Conservation (phyloP, 2,113 vertebrate species). For the Eudyptes chrysolophus region DNA sequence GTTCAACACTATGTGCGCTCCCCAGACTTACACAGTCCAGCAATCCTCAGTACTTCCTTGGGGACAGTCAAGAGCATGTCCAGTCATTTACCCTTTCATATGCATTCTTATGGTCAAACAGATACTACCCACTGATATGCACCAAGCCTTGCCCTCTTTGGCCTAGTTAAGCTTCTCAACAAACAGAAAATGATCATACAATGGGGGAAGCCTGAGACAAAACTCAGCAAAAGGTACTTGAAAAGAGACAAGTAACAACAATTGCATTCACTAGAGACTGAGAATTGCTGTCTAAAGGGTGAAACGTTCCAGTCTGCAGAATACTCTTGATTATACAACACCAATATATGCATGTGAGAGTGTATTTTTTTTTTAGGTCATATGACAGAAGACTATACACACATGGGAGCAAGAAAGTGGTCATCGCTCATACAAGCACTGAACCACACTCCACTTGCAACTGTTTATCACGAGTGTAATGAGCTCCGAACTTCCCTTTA, state of each 20-base stretch:
- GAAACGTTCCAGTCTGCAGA: neutral
- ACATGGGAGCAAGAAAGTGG: fast-evolving
- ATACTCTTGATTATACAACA: fast-evolving
- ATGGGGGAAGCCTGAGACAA: fast-evolving
- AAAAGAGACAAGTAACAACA: neutral
- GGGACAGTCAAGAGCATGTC: neutral
- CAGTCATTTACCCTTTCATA: neutral
- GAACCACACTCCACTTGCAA: fast-evolving
- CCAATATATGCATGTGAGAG: fast-evolving
- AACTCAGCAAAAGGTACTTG: neutral
- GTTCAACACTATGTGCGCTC: fast-evolving
- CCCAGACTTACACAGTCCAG: neutral
- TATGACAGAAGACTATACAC: fast-evolving
- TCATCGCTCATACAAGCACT: neutral
- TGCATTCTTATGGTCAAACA: fast-evolving
- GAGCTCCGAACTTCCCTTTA: neutral
- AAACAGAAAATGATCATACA: neutral
- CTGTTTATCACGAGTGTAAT: fast-evolving
- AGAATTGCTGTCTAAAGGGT: neutral
- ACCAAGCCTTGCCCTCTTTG: neutral
- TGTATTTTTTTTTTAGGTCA: fast-evolving
- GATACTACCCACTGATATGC: fast-evolving
- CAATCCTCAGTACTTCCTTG: neutral
- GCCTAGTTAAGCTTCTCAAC: neutral
- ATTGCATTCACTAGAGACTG: fast-evolving